Conservation (phyloP, 2,797 vertebrate genomes). For the Crocidura indochinensis region DNA sequence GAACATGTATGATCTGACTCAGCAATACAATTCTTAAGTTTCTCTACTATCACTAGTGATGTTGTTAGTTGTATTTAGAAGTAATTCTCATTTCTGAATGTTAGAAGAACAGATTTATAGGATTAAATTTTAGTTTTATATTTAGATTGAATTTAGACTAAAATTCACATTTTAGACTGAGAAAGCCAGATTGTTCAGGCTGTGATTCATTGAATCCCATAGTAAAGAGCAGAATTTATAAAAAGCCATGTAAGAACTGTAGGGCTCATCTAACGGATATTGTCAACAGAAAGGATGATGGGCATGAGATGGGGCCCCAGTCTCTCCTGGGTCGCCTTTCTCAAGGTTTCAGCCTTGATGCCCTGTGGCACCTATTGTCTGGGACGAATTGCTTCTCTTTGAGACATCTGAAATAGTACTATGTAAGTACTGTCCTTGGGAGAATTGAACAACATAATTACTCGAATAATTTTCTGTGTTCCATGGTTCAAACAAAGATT, state of each 20-base stretch:
- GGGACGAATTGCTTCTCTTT: not conserved
- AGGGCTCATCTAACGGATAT: not conserved
- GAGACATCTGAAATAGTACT: not conserved
- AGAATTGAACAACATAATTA: not conserved
- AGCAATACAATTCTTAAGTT: not conserved
- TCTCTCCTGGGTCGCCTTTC: not conserved
- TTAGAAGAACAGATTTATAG: not conserved
- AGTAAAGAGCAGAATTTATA: slow-evolving; percentile 17
- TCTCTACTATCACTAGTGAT: not conserved
- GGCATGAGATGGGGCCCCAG: not conserved
- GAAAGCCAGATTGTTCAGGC: not conserved
- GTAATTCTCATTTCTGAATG: slow-evolving; percentile 32
- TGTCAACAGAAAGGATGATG: not conserved
- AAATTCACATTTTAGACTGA: not conserved
- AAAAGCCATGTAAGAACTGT: not conserved
- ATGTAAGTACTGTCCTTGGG: not conserved
- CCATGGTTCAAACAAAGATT: not conserved
- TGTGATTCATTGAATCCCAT: not conserved
- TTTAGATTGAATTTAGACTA: no score
- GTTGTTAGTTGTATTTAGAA: not conserved
- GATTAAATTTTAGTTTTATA: not conserved
- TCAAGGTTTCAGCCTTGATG: not conserved
- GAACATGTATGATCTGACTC: not conserved
- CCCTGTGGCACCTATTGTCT: not conserved
- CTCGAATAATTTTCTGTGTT: slow-evolving; percentile 28